Conservation (phyloP, 2,888 invertebrate genomes). For the Dendrolimus houi region DNA sequence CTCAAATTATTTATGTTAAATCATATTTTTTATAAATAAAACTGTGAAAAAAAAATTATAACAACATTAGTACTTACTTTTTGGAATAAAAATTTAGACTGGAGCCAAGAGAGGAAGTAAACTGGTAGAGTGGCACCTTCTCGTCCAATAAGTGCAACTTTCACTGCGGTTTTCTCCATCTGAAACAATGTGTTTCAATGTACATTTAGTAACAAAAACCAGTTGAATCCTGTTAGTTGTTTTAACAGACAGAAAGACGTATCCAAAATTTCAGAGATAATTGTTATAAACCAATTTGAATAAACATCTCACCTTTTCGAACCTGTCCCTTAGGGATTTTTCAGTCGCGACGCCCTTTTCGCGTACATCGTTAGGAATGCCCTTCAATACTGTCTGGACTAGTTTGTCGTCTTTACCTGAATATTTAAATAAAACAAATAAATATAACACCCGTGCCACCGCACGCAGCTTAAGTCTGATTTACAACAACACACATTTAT, state of each 20-base stretch:
- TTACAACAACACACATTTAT: no score
- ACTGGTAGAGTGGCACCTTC: conserved; percentile 89
- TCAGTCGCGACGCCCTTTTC: conserved; percentile 92
- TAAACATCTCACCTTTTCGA: conserved; percentile 75
- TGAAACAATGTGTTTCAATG: conserved; percentile 21
- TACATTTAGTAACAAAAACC: no score
- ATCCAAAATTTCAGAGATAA: no score
- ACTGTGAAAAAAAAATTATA: no score
- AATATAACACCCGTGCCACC: no score
- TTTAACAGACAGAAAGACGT: no score
- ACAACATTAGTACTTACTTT: conserved; percentile 31
- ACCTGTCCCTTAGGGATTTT: conserved; percentile 88
- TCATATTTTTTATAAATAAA: no score
- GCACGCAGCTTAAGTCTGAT: no score
- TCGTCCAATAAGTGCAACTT: conserved; percentile 91
- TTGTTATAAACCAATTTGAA: no score
- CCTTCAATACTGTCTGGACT: conserved; percentile 84
- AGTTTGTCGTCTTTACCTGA: conserved; percentile 85
- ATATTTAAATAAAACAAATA: not conserved
- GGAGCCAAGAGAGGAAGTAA: conserved; percentile 91
- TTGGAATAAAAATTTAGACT: conserved; percentile 88
- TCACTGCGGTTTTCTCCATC: conserved; percentile 87
- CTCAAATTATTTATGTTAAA: no score
- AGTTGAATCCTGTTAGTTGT: no score
- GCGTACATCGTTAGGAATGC: conserved; percentile 86